Evolutionary conservation across 2,888 invertebrate species (phyloP).

Genomic region (Eilema depressum): DNA sequence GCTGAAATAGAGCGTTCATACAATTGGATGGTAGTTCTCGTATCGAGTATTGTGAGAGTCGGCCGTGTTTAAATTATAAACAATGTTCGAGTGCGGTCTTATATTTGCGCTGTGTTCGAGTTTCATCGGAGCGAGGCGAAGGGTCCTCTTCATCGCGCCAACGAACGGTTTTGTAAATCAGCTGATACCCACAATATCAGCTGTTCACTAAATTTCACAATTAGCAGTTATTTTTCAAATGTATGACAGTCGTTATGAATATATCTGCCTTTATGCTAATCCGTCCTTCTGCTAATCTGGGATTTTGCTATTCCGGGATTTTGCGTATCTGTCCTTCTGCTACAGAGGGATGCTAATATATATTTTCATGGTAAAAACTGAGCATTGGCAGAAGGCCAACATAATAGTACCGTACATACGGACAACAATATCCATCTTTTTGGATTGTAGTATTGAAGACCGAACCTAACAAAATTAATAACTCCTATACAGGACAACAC

Average conservation of each 20-base stretch:
- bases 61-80: slow-evolving; percentile 30
- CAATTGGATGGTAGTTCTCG: slow-evolving; percentile 6
- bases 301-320: too few species aligned
- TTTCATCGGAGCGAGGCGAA: not conserved
- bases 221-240: not conserved
- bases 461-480: too few species aligned
- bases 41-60: not conserved
- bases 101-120: slow-evolving; percentile 23
- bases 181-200: not conserved
- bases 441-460: too few species aligned
- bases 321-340: too few species aligned
- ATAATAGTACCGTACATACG: too few species aligned
- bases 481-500: too few species aligned
- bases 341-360: too few species aligned
- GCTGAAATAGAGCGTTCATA: slow-evolving; percentile 10
- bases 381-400: too few species aligned
- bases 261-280: too few species aligned
- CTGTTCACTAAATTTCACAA: not conserved
- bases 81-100: slow-evolving; percentile 13
- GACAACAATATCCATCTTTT: too few species aligned
- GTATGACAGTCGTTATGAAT: not conserved
- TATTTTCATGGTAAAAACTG: too few species aligned
- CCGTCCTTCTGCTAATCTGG: too few species aligned
- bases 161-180: not conserved
- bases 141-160: not conserved